phyloP scores from a whole-genome alignment of 1,140 invertebrate genomes.

The Plectrocnemia conspersa region DNA sequence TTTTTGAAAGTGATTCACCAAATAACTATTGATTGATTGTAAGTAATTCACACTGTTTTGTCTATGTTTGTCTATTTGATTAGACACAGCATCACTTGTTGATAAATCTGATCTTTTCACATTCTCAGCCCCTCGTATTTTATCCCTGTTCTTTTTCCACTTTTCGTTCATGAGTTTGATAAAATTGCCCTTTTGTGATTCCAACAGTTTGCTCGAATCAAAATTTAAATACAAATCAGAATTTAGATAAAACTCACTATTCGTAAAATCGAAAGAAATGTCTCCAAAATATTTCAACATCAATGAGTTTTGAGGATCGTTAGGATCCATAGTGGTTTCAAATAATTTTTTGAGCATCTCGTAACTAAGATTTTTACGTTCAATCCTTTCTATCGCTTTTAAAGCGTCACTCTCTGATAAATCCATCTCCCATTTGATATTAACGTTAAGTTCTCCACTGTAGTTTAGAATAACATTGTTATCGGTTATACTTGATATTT shows the following conservation, averaged over 20 bases:
- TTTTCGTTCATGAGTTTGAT: background rate
- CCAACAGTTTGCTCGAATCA: background rate
- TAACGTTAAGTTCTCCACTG: slow-evolving; percentile 13
- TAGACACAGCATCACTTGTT: slow-evolving; percentile 39
- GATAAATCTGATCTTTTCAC: slow-evolving; percentile 27
- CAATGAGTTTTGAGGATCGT: slow-evolving; percentile 30
- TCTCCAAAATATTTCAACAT: slow-evolving; percentile 23
- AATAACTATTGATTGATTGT: slow-evolving; percentile 51
- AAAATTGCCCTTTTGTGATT: background rate
- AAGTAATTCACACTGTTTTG: slow-evolving; percentile 51
- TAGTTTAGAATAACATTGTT: slow-evolving; percentile 13
- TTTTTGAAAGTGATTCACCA: slow-evolving; percentile 47
- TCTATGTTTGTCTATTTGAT: slow-evolving; percentile 49
- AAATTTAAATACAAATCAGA: slow-evolving; percentile 28
- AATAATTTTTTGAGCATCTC: slow-evolving; percentile 16
- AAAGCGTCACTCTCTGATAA: background rate
- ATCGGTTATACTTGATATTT: background rate
- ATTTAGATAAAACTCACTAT: slow-evolving; percentile 29
- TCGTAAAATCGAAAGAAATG: too few species aligned
- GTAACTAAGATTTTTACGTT: slow-evolving; percentile 2
- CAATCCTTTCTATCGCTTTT: too few species aligned
- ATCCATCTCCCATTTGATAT: slow-evolving; percentile 14
- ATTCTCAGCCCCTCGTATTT: slow-evolving; percentile 16
- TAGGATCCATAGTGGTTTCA: slow-evolving; percentile 25
- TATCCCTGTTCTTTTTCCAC: background rate